Evolutionary conservation across 2,797 vertebrate genomes (phyloP).

Genomic region (Fratercula arctica): DNA sequence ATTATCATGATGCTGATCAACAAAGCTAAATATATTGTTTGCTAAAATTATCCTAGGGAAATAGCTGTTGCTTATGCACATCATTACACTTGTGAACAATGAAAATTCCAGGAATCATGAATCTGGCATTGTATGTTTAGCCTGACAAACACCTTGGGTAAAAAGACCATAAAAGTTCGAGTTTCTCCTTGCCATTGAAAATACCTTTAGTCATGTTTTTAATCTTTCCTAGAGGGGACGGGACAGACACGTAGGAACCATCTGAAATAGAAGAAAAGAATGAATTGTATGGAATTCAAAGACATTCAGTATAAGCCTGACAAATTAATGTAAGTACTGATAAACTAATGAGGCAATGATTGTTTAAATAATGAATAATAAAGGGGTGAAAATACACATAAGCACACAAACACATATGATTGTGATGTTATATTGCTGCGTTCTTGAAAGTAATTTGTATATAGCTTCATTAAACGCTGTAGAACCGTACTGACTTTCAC

Average conservation of each 20-base stretch:
- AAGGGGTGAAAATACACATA: neutral
- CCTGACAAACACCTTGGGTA: neutral
- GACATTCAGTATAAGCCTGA: neutral
- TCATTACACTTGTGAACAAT: neutral
- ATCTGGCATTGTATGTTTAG: neutral
- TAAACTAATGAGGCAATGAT: neutral
- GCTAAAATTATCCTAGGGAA: neutral
- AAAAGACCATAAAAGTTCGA: neutral
- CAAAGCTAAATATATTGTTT: neutral
- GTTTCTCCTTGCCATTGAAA: neutral
- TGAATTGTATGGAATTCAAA: neutral
- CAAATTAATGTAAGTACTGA: neutral
- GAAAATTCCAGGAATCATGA: neutral
- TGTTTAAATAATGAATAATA: neutral
- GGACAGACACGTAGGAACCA: constrained; percentile 94
- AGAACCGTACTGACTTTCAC: neutral
- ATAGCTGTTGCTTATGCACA: neutral
- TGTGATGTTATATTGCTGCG: fast-evolving
- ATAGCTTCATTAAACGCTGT: neutral
- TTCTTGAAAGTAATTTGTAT: neutral
- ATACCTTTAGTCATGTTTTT: constrained; percentile 99
- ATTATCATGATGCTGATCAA: neutral
- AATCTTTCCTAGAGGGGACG: constrained; percentile 95
- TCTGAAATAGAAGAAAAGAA: constrained; percentile 80
- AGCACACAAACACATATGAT: neutral